Conservation (phyloP, 2,113 vertebrate genomes). For the Clarias batrachus region DNA sequence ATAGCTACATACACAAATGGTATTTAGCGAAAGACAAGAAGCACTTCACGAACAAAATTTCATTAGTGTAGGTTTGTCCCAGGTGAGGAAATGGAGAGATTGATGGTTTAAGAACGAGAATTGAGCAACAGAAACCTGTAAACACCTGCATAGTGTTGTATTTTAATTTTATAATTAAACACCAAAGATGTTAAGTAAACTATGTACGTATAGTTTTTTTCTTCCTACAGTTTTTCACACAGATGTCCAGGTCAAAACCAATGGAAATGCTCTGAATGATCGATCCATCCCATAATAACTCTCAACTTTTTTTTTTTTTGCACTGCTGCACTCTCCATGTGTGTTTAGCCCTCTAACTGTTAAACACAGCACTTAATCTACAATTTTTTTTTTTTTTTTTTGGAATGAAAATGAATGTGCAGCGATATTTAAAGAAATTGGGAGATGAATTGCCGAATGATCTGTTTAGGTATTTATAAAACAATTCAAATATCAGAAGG, state of each 20-base stretch:
- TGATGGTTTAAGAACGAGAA: conserved; percentile 32
- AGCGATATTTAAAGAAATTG: conserved; percentile 58
- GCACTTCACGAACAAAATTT: conserved; percentile 82
- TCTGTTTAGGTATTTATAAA: conserved; percentile 42
- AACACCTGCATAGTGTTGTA: conserved; percentile 58
- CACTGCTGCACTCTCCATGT: conserved; percentile 64
- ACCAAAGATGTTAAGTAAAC: conserved; percentile 85
- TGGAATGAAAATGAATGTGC: conserved; percentile 75
- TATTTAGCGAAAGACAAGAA: conserved; percentile 81
- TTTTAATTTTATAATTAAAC: conserved; percentile 68
- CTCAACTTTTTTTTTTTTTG: conserved; percentile 41
- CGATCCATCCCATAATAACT: conserved; percentile 56
- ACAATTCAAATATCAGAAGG: conserved; percentile 46
- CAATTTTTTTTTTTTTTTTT: conserved; percentile 61
- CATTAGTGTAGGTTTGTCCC: conserved; percentile 47
- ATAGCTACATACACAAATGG: conserved; percentile 86
- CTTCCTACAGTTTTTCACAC: conserved; percentile 60
- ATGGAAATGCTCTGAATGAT: conserved; percentile 54
- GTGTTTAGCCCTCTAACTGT: conserved; percentile 55
- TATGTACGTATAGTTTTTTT: conserved; percentile 65
- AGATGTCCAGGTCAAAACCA: conserved; percentile 60
- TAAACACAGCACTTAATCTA: conserved; percentile 78
- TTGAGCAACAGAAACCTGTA: conserved; percentile 53
- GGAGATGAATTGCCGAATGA: conserved; percentile 40
- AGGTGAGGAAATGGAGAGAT: conserved; percentile 25